Conservation (phyloP, 2,113 vertebrate genomes). For the Polypterus bichir region DNA sequence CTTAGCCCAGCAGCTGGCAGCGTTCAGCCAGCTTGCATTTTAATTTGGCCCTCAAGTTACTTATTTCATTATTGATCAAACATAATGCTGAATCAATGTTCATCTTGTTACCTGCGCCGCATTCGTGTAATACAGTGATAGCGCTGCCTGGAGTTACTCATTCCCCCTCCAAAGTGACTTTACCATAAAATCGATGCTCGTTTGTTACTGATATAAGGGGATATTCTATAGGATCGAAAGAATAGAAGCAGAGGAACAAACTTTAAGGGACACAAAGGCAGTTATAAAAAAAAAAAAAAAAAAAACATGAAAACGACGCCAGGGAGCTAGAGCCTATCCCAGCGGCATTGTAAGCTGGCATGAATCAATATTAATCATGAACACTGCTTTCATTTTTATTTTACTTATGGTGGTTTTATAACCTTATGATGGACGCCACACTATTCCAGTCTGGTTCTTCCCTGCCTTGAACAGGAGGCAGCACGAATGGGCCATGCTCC, state of each 20-base stretch:
- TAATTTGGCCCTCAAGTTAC: constrained; percentile 95
- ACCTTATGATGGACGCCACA: no score
- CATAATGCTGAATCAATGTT: constrained; percentile 98
- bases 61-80: constrained; percentile 98
- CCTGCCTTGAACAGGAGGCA: no score
- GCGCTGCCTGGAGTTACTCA: constrained; percentile 83
- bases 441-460: no score
- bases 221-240: constrained; percentile 47
- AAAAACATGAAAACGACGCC: no score
- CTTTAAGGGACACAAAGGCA: no score
- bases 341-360: no score
- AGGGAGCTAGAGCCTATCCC: no score
- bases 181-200: constrained; percentile 91
- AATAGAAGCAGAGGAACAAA: constrained; percentile 17
- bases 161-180: constrained; percentile 92
- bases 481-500: no score
- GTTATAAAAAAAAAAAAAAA: no score
- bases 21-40: constrained; percentile 86
- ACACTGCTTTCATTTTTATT: no score
- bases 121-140: constrained; percentile 97
- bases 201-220: constrained; percentile 77
- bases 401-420: no score
- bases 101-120: constrained; percentile 95
- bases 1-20: constrained; percentile 70
- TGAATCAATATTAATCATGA: no score